These are phyloP conservation scores for Apis florea DNA, from an alignment of 1,140 invertebrate species.

Conservation along the genomic window DNA sequence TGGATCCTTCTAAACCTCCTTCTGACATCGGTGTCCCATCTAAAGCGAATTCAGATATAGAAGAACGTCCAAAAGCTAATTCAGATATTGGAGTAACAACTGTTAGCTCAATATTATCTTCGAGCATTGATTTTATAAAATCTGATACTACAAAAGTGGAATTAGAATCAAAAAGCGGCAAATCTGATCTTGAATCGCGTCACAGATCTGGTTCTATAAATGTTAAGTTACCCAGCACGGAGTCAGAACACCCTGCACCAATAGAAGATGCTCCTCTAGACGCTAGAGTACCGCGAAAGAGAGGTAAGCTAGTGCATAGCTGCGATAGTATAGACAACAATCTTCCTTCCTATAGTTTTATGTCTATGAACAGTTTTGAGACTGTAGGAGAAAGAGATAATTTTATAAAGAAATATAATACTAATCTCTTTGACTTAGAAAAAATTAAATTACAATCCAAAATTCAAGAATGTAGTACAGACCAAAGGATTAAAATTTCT, in stretches of 20 bases:
- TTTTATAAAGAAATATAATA: neutral
- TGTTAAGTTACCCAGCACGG: slow-evolving; percentile 12
- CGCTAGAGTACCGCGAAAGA: slow-evolving; percentile 71
- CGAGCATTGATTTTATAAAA: neutral
- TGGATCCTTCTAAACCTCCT: slow-evolving; percentile 75
- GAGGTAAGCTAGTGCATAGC: slow-evolving; percentile 77
- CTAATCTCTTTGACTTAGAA: neutral
- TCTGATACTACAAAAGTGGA: neutral
- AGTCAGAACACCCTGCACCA: neutral
- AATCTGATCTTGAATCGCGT: slow-evolving; percentile 5
- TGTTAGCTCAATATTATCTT: slow-evolving; percentile 6
- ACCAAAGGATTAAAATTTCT: neutral
- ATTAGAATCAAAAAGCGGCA: neutral
- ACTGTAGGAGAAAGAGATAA: slow-evolving; percentile 44
- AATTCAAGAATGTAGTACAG: slow-evolving; percentile 14
- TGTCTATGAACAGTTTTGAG: slow-evolving; percentile 60
- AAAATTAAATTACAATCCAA: slow-evolving; percentile 16
- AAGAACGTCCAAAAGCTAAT: slow-evolving; percentile 59
- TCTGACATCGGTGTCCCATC: slow-evolving; percentile 72
- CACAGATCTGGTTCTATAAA: slow-evolving; percentile 20
- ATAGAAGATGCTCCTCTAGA: slow-evolving; percentile 43
- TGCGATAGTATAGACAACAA: slow-evolving; percentile 58
- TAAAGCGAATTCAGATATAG: slow-evolving; percentile 71
- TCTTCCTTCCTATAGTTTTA: slow-evolving; percentile 64
- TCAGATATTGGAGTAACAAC: slow-evolving; percentile 60